Evolutionary conservation across 1,140 invertebrate genomes (phyloP).

Genomic region (Leptopilina boulardi): DNA sequence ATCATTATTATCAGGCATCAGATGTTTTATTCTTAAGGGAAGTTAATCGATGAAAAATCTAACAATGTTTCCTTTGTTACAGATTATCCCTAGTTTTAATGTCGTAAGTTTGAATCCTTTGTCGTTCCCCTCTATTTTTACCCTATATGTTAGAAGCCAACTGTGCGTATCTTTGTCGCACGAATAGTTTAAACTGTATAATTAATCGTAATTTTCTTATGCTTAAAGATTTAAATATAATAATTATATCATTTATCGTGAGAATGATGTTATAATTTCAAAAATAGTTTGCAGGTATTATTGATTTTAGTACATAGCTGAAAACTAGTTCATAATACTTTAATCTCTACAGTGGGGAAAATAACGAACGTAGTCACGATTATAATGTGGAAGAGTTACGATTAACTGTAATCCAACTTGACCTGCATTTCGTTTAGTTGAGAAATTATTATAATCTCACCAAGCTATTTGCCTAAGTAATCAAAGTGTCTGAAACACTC

Average conservation of each 20-base stretch:
- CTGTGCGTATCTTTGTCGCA: too few relatives aligned
- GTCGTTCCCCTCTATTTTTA: constrained; percentile 1
- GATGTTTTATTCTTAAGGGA: background rate
- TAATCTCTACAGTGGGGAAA: constrained; percentile 1
- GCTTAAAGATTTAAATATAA: too few relatives aligned
- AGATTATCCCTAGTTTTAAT: background rate
- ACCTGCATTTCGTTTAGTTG: background rate
- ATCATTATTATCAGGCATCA: too few relatives aligned
- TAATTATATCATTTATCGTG: too few relatives aligned
- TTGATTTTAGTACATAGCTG: background rate
- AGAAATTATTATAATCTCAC: background rate
- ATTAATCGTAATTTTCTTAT: background rate
- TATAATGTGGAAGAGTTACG: constrained; percentile 5
- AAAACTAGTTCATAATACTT: constrained; percentile 28
- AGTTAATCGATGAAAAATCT: background rate
- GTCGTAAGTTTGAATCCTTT: background rate
- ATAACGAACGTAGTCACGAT: constrained; percentile 5
- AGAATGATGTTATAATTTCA: background rate
- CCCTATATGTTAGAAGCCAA: background rate
- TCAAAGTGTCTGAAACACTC: background rate
- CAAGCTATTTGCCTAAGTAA: background rate
- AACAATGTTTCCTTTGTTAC: background rate
- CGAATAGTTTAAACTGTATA: too few relatives aligned
- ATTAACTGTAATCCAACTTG: constrained; percentile 29
- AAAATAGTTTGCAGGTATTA: background rate